phyloP scores from a whole-genome alignment of 2,797 vertebrate species.

The Anas bahamensis region DNA sequence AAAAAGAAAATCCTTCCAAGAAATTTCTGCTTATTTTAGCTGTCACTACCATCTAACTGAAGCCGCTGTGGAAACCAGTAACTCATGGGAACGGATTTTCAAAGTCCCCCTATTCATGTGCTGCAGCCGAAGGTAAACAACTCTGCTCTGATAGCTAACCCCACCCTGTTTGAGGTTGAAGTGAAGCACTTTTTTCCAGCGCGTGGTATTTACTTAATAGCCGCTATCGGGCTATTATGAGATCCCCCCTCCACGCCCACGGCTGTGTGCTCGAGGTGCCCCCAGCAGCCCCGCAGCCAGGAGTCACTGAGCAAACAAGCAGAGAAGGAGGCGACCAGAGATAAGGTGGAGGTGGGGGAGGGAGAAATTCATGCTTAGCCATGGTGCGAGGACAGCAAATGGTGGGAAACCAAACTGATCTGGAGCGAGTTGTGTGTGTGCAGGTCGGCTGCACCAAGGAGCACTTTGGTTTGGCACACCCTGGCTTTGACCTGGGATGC shows the following conservation, averaged over 20 bases:
- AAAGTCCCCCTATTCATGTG: background rate
- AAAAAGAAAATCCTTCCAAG: conserved; percentile 31
- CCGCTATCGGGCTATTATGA: conserved; percentile 38
- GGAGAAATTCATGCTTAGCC: background rate
- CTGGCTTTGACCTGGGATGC: background rate
- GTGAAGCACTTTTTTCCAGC: conserved; percentile 2
- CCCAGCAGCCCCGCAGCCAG: background rate
- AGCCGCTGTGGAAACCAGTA: background rate
- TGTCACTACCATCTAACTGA: background rate
- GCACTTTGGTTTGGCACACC: background rate
- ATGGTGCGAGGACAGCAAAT: background rate
- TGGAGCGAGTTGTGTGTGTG: background rate
- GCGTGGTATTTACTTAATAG: conserved; percentile 39
- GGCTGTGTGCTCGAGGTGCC: background rate
- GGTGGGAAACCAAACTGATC: background rate
- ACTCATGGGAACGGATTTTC: conserved; percentile 21
- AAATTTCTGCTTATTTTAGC: conserved; percentile 20
- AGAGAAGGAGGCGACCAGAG: background rate
- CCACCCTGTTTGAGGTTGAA: conserved; percentile 37
- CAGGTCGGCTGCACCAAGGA: no score
- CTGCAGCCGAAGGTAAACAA: conserved; percentile 55
- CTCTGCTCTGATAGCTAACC: conserved; percentile 21
- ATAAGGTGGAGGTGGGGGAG: background rate
- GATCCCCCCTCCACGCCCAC: background rate
- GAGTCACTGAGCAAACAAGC: conserved; percentile 1